Evolutionary conservation across 1,140 invertebrate genomes (phyloP).

Genomic region (Mylabris phalerata): DNA sequence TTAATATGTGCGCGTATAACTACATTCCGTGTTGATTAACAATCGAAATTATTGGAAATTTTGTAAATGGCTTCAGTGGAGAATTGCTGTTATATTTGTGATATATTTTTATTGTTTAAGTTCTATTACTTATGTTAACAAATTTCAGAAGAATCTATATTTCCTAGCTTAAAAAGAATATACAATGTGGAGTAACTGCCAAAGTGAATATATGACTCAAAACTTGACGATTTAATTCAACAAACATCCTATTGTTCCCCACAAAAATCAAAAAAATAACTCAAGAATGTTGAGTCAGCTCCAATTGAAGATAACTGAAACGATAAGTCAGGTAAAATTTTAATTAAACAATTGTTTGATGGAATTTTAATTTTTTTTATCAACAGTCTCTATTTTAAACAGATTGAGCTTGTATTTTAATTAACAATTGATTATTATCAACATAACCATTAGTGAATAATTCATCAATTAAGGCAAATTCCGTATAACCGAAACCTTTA

Average conservation of each 20-base stretch:
- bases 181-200: conserved; percentile 24
- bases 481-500: conserved; percentile 67
- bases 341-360: too few relatives aligned
- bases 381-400: conserved; percentile 15
- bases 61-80: neutral
- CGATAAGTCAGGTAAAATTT: too few relatives aligned
- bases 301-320: too few relatives aligned
- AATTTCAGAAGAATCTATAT: conserved; percentile 9
- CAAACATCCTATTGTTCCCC: too few relatives aligned
- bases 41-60: neutral
- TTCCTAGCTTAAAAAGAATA: conserved; percentile 11
- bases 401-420: conserved; percentile 22
- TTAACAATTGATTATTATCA: conserved; percentile 18
- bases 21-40: conserved; percentile 14
- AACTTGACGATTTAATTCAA: neutral
- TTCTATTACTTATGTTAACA: conserved; percentile 19
- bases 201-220: conserved; percentile 18
- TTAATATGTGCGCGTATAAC: conserved; percentile 4
- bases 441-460: conserved; percentile 42
- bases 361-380: neutral
- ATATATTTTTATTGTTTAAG: conserved; percentile 24
- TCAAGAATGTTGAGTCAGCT: too few relatives aligned
- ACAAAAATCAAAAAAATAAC: too few relatives aligned
- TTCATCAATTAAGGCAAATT: conserved; percentile 64
- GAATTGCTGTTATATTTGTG: conserved; percentile 20